Evolutionary conservation across 1,140 invertebrate genomes (phyloP).

Genomic region (Hylaeus anthracinus): DNA sequence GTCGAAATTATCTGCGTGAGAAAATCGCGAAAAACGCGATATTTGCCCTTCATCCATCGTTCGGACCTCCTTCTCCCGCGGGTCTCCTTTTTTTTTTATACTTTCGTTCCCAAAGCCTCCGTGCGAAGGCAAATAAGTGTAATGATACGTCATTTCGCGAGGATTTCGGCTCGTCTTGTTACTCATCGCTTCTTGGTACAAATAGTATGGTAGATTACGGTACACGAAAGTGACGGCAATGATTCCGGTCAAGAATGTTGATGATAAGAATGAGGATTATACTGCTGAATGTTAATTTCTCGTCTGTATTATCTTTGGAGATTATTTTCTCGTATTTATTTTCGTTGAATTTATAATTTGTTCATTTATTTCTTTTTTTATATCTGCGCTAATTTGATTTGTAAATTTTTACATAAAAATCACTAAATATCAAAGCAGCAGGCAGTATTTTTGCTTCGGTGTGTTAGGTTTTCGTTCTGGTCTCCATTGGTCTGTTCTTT

Average conservation of each 20-base stretch:
- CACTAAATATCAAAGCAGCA: too few relatives aligned
- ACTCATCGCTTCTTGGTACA: slow-evolving; percentile 64
- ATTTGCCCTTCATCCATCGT: slow-evolving; percentile 35
- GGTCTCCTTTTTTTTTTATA: slow-evolving; percentile 30
- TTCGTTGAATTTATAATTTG: slow-evolving; percentile 22
- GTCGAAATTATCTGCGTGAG: slow-evolving; percentile 74
- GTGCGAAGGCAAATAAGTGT: slow-evolving; percentile 56
- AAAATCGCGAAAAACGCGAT: slow-evolving; percentile 71
- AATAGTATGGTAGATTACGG: slow-evolving; percentile 52
- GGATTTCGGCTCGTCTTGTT: slow-evolving; percentile 60
- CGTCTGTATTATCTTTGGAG: slow-evolving; percentile 38
- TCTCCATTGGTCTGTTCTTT: slow-evolving; percentile 9
- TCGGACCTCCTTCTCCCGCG: slow-evolving; percentile 31
- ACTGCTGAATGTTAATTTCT: slow-evolving; percentile 3
- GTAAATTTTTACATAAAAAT: too few relatives aligned
- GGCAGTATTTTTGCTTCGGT: slow-evolving; percentile 41
- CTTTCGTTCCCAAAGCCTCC: slow-evolving; percentile 38
- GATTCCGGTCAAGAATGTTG: slow-evolving; percentile 50
- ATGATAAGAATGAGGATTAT: slow-evolving; percentile 58
- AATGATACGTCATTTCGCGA: slow-evolving; percentile 66
- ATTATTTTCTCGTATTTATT: slow-evolving; percentile 33
- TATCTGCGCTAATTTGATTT: too few relatives aligned
- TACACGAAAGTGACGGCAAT: slow-evolving; percentile 60
- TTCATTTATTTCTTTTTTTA: too few relatives aligned
- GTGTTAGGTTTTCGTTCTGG: slow-evolving; percentile 32